Evolutionary conservation across 2,113 vertebrate genomes (phyloP).

Genomic region (Urocitellus parryii): DNA sequence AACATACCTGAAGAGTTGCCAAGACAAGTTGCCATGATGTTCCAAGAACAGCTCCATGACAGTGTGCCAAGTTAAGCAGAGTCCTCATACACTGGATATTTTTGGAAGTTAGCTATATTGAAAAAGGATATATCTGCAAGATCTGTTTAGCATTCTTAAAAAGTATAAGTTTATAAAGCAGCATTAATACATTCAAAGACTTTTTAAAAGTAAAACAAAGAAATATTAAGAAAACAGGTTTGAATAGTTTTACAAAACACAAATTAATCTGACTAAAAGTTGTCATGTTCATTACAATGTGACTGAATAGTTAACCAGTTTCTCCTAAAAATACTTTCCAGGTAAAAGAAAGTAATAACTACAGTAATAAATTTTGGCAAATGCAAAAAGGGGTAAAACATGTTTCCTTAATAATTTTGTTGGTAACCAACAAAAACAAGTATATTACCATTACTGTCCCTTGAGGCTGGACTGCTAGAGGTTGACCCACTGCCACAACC

Average conservation of each 20-base stretch:
- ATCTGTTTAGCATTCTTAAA: slow-evolving; percentile 25
- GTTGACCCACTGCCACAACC: slow-evolving; percentile 98
- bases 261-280: slow-evolving; percentile 58
- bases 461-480: slow-evolving; percentile 95
- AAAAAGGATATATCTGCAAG: slow-evolving; percentile 54
- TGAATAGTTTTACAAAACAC: slow-evolving; percentile 28
- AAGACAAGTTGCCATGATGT: slow-evolving; percentile 99
- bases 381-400: neutral
- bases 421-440: neutral
- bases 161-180: slow-evolving; percentile 31
- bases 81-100: slow-evolving; percentile 99
- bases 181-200: slow-evolving; percentile 1
- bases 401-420: neutral
- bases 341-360: slow-evolving; percentile 31
- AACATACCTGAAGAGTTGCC: slow-evolving; percentile 96
- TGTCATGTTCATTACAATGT: slow-evolving; percentile 14
- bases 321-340: neutral
- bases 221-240: slow-evolving; percentile 42
- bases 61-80: slow-evolving; percentile 97
- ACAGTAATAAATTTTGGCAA: slow-evolving; percentile 29
- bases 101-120: slow-evolving; percentile 95
- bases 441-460: slow-evolving; percentile 97
- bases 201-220: slow-evolving; percentile 15
- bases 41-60: slow-evolving; percentile 96
- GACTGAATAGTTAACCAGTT: neutral